Base-by-base conservation (phyloP, 2,888 invertebrate species). In the Cyrtodaria siliqua region DNA sequence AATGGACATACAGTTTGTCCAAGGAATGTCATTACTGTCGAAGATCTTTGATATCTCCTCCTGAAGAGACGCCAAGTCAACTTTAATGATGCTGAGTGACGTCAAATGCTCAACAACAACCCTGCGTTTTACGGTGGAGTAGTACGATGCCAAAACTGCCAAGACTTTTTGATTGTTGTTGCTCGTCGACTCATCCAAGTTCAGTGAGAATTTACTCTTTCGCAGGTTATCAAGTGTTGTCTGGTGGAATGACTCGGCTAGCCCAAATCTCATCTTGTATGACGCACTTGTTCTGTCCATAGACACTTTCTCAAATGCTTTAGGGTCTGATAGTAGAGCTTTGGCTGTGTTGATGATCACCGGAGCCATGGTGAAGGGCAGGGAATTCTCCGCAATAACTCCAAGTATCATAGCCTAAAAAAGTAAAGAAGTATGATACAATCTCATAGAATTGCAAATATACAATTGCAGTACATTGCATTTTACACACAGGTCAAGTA, bases 1-100 rank as follows among this genome's bases (percentile, higher is more conserved):
- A 4, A 83, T 57, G 6, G 82, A 83, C 12, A 84, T 52, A 2
- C 83, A 29, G 23, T 79, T 86, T 18, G 16, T 42, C 85, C 84
- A 87, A 24, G 83, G 82, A 20, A 87, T 71, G 0, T 75, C 52
- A 40, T 74, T 40, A 2, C 33, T 33, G 14, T 75, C 71, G 50
- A 85, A 71, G 2, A 82, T 4, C 0, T 69, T 29, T 1, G 44
- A 61, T 0, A 86, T 4, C 4, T 61, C 60, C 0, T 72, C 23
- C 38, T 50, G 76, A 2, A 86, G 24, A 27, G 70, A 44, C 9
- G 62, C 27, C 53, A 66, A 24, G 44, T 81, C 50, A 16, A 73
- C 78, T 50, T 71, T 70, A 0, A 56, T 52, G 1, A 83, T n/a
- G 14, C 57, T 57, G 1, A 81, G 12, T 2, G 81, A 76, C 3